Conservation (phyloP, 2,797 vertebrate species). For the Peromyscus attwateri region DNA sequence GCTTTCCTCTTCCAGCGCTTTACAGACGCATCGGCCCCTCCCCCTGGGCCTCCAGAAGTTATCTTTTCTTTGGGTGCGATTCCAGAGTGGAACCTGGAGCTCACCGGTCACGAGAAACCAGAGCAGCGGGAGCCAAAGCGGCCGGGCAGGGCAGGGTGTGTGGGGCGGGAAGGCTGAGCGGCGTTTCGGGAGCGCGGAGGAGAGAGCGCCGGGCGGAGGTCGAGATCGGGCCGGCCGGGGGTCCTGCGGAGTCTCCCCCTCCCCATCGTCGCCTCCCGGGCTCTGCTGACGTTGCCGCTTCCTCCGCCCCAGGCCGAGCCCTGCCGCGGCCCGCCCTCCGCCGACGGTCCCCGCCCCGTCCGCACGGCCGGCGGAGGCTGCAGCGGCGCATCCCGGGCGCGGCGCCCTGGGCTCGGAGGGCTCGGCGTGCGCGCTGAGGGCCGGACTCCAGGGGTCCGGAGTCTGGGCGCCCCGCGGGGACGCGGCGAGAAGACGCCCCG, state of each 20-base stretch:
- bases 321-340: slow-evolving; percentile 45
- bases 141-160: slow-evolving; percentile 23
- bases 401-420: slow-evolving; percentile 63
- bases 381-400: slow-evolving; percentile 56
- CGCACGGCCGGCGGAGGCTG: slow-evolving; percentile 59
- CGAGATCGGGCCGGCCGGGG: slow-evolving; percentile 27
- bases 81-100: not conserved
- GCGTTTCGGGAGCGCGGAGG: not conserved
- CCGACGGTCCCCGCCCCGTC: slow-evolving; percentile 39
- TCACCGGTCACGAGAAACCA: not conserved
- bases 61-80: slow-evolving; percentile 18
- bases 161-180: not conserved
- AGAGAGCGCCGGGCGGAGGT: not conserved
- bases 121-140: not conserved
- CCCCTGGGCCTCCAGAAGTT: slow-evolving; percentile 53
- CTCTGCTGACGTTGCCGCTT: slow-evolving; percentile 83
- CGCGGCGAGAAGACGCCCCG: slow-evolving; percentile 38
- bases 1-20: not conserved
- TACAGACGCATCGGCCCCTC: slow-evolving; percentile 49
- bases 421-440: slow-evolving; percentile 42
- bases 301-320: slow-evolving; percentile 70
- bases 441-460: slow-evolving; percentile 35
- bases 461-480: slow-evolving; percentile 72
- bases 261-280: slow-evolving; percentile 23
- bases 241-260: not conserved